These are phyloP conservation scores for Drosophila nigromelanica DNA, from an alignment of 1,140 invertebrate genomes.

Conservation along the genomic window DNA sequence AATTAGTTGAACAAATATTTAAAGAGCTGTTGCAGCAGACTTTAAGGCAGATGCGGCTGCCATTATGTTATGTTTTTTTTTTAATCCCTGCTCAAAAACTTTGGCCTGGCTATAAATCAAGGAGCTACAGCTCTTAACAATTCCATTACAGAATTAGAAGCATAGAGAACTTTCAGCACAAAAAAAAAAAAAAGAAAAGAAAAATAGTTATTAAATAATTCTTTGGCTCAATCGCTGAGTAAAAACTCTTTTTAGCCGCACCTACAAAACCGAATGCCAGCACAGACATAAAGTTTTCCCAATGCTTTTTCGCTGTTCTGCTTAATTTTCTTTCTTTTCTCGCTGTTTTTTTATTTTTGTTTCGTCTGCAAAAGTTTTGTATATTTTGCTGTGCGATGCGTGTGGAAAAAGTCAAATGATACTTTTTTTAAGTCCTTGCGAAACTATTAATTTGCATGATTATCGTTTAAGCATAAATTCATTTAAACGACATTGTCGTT, in stretches of 20 bases:
- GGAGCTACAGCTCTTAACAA: conserved; percentile 49
- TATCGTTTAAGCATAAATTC: conserved; percentile 70
- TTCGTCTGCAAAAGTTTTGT: conserved; percentile 37
- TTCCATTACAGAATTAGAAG: conserved; percentile 78
- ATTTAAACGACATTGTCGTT: conserved; percentile 47
- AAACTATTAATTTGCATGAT: conserved; percentile 75
- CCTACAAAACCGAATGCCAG: conserved; percentile 52
- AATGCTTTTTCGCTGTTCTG: conserved; percentile 13
- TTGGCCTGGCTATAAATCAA: conserved; percentile 63
- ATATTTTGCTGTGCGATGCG: conserved; percentile 33
- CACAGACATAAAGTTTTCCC: conserved; percentile 46
- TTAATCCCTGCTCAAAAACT: conserved; percentile 42
- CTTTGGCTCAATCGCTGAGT: conserved; percentile 66
- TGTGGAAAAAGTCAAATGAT: conserved; percentile 23
- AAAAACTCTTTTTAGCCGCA: conserved; percentile 60
- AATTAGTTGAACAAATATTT: conserved; percentile 75
- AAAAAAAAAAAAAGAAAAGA: conserved; percentile 7
- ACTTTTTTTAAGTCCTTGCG: conserved; percentile 26
- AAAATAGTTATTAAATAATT: conserved; percentile 82
- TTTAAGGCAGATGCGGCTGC: conserved; percentile 56
- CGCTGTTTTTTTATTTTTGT: conserved; percentile 1
- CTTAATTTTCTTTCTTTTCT: conserved; percentile 5
- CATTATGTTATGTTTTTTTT: conserved; percentile 6
- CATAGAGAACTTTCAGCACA: conserved; percentile 54
- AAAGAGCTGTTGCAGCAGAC: conserved; percentile 53